phyloP scores from a whole-genome alignment of 2,113 vertebrate genomes.

The Lamprotornis superbus region DNA sequence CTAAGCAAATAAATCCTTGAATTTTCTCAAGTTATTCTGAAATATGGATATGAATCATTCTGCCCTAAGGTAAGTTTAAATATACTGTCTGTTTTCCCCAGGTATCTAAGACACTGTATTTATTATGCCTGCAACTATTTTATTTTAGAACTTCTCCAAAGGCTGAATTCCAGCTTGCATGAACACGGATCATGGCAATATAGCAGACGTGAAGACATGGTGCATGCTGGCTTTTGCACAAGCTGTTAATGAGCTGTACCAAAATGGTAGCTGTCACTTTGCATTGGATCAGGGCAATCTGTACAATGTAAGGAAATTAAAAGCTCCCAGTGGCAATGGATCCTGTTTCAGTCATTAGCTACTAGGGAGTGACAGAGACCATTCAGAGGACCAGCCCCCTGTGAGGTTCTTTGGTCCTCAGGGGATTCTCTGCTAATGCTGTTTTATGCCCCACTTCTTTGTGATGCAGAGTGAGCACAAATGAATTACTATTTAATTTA shows the following conservation, averaged over 20 bases:
- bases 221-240: constrained; percentile 3
- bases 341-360: constrained; percentile 79
- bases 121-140: neutral
- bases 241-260: constrained; percentile 74
- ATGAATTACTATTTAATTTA: constrained; percentile 73
- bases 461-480: constrained; percentile 70
- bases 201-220: neutral
- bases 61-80: constrained; percentile 19
- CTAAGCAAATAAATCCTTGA: neutral
- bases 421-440: constrained; percentile 75
- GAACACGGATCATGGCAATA: neutral
- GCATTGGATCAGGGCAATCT: constrained; percentile 70
- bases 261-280: constrained; percentile 75
- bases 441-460: constrained; percentile 79
- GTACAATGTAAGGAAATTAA: constrained; percentile 82
- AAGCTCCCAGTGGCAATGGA: constrained; percentile 79
- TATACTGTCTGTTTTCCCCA: neutral
- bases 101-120: neutral
- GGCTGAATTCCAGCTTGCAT: neutral
- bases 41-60: neutral
- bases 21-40: constrained; percentile 7
- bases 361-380: constrained; percentile 66
- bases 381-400: constrained; percentile 76
- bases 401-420: constrained; percentile 64
- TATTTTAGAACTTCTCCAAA: constrained; percentile 12